Base-by-base conservation (phyloP, 2,797 vertebrate species). In the Dipus sagitta region DNA sequence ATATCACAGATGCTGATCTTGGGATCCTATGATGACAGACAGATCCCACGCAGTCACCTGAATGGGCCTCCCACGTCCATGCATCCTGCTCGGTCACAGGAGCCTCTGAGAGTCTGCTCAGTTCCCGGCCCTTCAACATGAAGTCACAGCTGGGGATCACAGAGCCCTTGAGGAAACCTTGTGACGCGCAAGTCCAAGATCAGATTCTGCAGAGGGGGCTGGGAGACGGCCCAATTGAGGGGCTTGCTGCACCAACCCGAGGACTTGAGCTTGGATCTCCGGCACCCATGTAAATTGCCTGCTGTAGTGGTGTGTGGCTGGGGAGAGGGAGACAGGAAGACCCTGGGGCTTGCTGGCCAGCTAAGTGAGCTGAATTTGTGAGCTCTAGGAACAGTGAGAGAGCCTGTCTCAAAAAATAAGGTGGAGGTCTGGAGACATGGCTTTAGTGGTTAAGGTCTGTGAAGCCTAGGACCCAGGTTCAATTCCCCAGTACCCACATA, bases 11-110 rank as follows among this genome's bases (percentile, higher is more conserved):
- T 3, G 42, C 65, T 82, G 78, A 18, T 64, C 23, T 17, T 30
- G 18, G 67, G 76, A 38, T 26, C 30, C 80, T 3, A 14, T 26
- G 11, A 7, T 1, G 38, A 74, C 32, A 32, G 75, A 47, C 52
- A 24, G 84, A 12, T 18, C 52, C 62, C 28, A 8, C 28, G 8
- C 11, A 0, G 4, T 47, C 4, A 3, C 68, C 24, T 1, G 47
- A 47, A 17, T 3, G 3, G 64, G 14, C 30, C 32, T 64, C 32
- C 18, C 62, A 84, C 30, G 47, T 47, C 75, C 34, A 18, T 15
- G 15, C 0, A 1, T 68, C 67, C 52, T 42, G 15, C 15, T 42
- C 42, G 0, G 54, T 47, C 20, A 21, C 0, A 2, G 32, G 32
- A 30, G 32, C 72, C 42, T 52, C 54, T 2, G 0, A 20, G 6